Percentiles rank a stretch among this genome's conserved stretches.
Conservation (phyloP, 2,797 vertebrate genomes). For the Spinus olivaceus region DNA sequence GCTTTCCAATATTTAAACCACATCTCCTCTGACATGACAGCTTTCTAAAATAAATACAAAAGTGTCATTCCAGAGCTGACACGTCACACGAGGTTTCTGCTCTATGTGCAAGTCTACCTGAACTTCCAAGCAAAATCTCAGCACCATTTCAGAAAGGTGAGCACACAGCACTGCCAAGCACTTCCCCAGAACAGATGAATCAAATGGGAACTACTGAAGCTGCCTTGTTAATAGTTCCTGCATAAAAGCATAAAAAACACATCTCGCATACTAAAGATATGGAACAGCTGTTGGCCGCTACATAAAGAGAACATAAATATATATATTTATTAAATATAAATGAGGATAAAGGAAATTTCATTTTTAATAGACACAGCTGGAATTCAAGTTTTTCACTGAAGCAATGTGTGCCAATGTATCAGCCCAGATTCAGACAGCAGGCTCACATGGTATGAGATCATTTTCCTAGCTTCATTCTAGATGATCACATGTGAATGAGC, state of each 20-base stretch:
- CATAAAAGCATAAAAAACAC: neutral
- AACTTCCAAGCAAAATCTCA: neutral
- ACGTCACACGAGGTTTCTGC: rapidly evolving
- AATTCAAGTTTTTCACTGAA: neutral
- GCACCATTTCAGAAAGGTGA: neutral
- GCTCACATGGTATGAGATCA: neutral
- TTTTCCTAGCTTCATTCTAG: neutral
- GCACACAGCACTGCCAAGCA: neutral
- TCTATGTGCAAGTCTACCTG: neutral
- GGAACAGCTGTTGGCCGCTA: neutral
- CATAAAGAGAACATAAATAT: neutral
- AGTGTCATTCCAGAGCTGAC: neutral
- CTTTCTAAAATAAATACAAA: neutral
- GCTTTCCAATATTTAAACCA: neutral
- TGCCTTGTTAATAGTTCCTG: neutral
- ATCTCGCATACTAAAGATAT: neutral
- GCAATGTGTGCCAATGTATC: neutral
- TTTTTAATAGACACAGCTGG: neutral
- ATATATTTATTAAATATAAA: neutral
- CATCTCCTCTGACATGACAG: neutral
- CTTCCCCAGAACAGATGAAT: neutral
- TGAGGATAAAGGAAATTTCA: neutral
- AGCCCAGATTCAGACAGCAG: neutral
- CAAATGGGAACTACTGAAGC: neutral
- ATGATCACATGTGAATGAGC: neutral